phyloP scores from a whole-genome alignment of 2,888 invertebrate species.

The Polydrusus cervinus region DNA sequence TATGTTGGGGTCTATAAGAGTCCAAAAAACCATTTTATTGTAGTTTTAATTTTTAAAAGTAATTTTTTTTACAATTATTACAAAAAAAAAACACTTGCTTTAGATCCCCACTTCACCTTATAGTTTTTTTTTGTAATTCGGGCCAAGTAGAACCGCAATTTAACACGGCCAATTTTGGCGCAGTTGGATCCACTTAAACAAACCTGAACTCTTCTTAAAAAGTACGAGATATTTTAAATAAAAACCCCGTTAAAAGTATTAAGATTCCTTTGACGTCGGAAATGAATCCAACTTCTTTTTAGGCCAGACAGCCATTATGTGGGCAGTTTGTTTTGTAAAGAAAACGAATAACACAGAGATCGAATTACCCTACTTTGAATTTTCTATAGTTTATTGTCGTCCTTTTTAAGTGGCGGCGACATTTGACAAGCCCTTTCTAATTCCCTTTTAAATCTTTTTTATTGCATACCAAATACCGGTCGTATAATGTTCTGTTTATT shows the following conservation, averaged over 20 bases:
- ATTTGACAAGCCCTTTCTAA: conserved; percentile 54
- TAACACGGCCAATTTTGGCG: no score
- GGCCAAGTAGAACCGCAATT: no score
- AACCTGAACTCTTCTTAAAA: no score
- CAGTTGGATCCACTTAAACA: no score
- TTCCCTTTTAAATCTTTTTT: conserved; percentile 47
- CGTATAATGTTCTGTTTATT: conserved; percentile 20
- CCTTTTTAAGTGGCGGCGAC: conserved; percentile 53
- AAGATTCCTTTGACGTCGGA: conserved; percentile 53
- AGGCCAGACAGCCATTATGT: conserved; percentile 59
- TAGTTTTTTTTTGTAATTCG: no score
- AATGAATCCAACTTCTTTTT: conserved; percentile 54
- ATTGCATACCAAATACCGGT: conserved; percentile 12
- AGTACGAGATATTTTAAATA: conserved; percentile 1
- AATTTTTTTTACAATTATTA: no score
- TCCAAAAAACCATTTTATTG: no score
- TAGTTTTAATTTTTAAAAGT: no score
- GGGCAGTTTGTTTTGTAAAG: conserved; percentile 62
- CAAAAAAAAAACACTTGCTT: no score
- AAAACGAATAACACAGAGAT: conserved; percentile 60
- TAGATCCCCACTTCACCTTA: no score
- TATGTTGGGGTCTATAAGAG: no score
- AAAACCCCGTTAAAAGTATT: conserved; percentile 29
- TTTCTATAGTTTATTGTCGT: conserved; percentile 59
- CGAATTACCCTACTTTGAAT: conserved; percentile 61